These are phyloP conservation scores for Macrosteles quadrilineatus DNA, from an alignment of 1,140 invertebrate species.

Conservation along the genomic window DNA sequence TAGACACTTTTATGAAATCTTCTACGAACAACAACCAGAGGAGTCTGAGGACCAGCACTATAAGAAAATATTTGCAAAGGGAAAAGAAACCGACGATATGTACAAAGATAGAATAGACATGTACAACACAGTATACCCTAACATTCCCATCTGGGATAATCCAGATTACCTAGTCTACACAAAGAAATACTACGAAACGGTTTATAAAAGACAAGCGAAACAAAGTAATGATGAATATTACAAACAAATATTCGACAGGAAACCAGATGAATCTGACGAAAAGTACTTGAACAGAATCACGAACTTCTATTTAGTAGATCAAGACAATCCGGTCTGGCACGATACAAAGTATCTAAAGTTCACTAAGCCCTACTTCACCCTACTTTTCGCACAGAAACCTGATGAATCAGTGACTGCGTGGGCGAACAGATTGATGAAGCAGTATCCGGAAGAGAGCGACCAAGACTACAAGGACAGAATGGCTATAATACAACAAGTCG, in stretches of 20 bases:
- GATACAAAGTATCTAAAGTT: conserved; percentile 2
- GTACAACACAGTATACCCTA: background rate
- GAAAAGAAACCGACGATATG: background rate
- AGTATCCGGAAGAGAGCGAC: conserved; percentile 13
- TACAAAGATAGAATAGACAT: background rate
- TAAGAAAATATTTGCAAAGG: background rate
- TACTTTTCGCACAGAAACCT: conserved; percentile 12
- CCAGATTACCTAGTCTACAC: conserved; percentile 10
- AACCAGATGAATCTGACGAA: background rate
- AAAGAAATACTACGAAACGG: background rate
- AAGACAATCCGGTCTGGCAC: background rate
- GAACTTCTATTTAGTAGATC: background rate
- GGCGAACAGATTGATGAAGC: background rate
- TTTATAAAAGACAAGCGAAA: background rate
- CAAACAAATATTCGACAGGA: conserved; percentile 2
- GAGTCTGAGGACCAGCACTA: background rate
- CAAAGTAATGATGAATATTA: background rate
- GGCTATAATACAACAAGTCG: background rate
- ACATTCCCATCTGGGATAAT: background rate
- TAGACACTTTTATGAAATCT: conserved; percentile 8
- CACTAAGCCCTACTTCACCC: conserved; percentile 1
- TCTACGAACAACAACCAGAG: conserved; percentile 10
- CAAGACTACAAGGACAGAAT: background rate
- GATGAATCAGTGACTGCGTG: background rate
- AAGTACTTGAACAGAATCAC: conserved; percentile 12